Evolutionary conservation across 2,113 vertebrate species (phyloP).

Genomic region (Tachuris rubrigastra): DNA sequence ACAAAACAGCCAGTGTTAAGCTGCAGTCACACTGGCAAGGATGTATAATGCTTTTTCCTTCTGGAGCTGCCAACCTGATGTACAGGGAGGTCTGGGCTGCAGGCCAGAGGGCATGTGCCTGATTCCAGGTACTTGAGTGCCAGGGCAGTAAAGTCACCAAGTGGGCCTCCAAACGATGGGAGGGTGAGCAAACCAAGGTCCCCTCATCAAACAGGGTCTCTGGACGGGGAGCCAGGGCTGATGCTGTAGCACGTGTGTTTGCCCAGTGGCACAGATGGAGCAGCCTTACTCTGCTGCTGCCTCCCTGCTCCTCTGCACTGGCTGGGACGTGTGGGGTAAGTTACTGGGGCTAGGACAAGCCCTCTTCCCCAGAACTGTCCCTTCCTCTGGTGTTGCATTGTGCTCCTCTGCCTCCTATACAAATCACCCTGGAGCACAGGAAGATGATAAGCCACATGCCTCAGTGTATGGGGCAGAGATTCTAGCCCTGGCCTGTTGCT

Average conservation of each 20-base stretch:
- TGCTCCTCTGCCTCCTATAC: neutral
- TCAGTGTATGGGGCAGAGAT: neutral
- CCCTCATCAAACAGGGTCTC: neutral
- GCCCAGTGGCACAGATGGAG: neutral
- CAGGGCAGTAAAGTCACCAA: neutral
- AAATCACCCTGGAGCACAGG: neutral
- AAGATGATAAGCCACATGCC: neutral
- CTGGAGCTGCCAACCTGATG: neutral
- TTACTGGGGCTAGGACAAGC: neutral
- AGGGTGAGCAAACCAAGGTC: neutral
- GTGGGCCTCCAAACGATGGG: neutral
- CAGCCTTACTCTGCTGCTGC: neutral
- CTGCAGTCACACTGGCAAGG: neutral
- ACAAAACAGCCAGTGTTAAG: neutral
- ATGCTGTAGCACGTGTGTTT: neutral
- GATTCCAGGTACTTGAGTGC: neutral
- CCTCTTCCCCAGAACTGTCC: neutral
- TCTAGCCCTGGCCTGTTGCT: neutral
- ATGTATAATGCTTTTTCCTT: neutral
- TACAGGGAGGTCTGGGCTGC: neutral
- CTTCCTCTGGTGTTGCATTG: neutral
- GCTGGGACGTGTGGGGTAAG: neutral
- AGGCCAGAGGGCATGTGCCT: neutral
- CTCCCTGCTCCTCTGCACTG: neutral
- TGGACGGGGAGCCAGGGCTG: fast-evolving